Base-by-base conservation (phyloP, 2,888 invertebrate species). In the Cantharis rustica region DNA sequence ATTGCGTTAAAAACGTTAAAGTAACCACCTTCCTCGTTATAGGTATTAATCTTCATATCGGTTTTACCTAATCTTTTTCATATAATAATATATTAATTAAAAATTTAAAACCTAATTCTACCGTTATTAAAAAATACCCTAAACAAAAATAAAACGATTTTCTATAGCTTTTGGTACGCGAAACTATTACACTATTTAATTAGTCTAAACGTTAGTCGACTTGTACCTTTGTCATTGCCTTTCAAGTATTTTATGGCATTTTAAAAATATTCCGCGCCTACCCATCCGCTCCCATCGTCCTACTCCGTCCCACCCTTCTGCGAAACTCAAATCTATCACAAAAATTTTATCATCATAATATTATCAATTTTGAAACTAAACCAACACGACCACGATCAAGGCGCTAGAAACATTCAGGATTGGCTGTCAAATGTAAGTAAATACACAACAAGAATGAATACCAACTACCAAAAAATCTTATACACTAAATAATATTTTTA, bases 401-500 rank as follows among this genome's bases (percentile, higher is more conserved):
- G 78, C 79, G 75, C 73, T 47, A 78, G 71, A 78, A 82, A 84
- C 84, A 85, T 84, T 85, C 84, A 84, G 84, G 82, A 81, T 81
- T 80, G 85, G 85, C 84, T 85, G 85, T 84, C 85, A 83, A 81
- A 77, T 78, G 77, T 76, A 79, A 79, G 79, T 77, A 76, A 71
- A 86, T 86, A 87, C 87, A 86, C 86, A 86, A 85, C 86, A 86
- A 84, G 85, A 83, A 17, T 20, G 23, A 23, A 83, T 83, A 84
- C 88, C 87, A 87, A 87, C 87, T 86, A 87, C 88, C 88, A 87
- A 88, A 86, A 86, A 79, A 79, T 84, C 86, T 86, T 87, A 87
- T 85, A 86, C 84, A 86, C 86, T 87, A 87, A 85, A 85, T 86
- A 87, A 87, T 88, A 87, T 86, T 86, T 86, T 85, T 47, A 47